A percentile compares a stretch with the other conserved stretches of the same genome.
Conservation (phyloP, 1,140 invertebrate species). For the Euwallacea fornicatus region DNA sequence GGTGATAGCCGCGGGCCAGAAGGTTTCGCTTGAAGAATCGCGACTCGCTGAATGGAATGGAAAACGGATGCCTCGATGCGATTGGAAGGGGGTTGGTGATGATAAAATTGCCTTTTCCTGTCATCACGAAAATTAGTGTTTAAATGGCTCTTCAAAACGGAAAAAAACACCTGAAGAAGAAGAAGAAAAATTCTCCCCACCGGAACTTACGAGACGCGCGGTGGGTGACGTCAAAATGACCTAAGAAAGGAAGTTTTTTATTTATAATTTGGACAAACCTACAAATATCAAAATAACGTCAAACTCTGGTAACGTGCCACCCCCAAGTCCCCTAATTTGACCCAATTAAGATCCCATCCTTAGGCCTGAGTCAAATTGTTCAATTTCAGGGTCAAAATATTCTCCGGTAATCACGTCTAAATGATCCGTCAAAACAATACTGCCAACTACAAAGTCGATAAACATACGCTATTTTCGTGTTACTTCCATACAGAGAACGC, state of each 20-base stretch:
- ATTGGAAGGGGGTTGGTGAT: neutral
- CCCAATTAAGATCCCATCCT: no score
- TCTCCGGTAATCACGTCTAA: no score
- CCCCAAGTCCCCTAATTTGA: no score
- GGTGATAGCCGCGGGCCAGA: constrained; percentile 18
- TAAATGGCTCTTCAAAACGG: neutral
- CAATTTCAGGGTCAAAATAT: no score
- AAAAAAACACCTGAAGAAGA: neutral
- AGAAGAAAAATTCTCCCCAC: neutral
- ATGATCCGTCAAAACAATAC: no score
- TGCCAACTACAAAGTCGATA: no score
- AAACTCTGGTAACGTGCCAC: no score
- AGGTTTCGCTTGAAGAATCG: constrained; percentile 18
- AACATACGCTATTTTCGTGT: no score
- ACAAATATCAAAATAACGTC: no score
- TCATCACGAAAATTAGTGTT: neutral
- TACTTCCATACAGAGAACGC: no score
- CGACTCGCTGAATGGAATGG: neutral
- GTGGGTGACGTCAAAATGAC: neutral
- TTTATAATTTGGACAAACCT: no score
- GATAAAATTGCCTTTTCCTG: neutral
- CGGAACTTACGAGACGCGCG: neutral
- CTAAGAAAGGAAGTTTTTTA: neutral
- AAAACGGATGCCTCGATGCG: neutral
- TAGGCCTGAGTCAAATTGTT: no score